These are phyloP conservation scores for Stenodera caucasica DNA, from an alignment of 2,888 invertebrate species.

Conservation along the genomic window DNA sequence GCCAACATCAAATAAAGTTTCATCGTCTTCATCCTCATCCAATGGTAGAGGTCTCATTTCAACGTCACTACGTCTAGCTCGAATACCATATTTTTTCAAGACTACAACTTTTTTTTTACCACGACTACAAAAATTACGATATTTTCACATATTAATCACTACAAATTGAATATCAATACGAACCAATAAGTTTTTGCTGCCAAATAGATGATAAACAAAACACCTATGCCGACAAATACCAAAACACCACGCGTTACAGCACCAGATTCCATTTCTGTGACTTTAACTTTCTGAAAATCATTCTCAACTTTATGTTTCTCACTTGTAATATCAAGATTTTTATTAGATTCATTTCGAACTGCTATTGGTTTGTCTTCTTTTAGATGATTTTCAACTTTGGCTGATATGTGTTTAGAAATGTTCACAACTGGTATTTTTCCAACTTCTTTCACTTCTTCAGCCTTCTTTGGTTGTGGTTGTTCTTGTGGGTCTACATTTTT, in stretches of 20 bases:
- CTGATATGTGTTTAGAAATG: not conserved
- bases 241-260: slow-evolving; percentile 39
- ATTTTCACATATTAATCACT: slow-evolving; percentile 3
- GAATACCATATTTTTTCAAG: slow-evolving; percentile 52
- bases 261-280: slow-evolving; percentile 35
- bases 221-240: slow-evolving; percentile 38
- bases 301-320: not conserved
- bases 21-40: slow-evolving; percentile 54
- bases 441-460: not conserved
- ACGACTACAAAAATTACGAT: slow-evolving; percentile 28
- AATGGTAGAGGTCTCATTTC: slow-evolving; percentile 55
- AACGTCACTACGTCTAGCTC: slow-evolving; percentile 50
- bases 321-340: not conserved
- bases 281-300: not conserved
- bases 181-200: slow-evolving; percentile 43
- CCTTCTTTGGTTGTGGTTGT: not conserved
- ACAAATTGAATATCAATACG: slow-evolving; percentile 30
- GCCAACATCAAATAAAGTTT: slow-evolving; percentile 52
- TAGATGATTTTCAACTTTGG: not conserved
- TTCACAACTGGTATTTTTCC: not conserved
- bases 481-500: not conserved
- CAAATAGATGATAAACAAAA: slow-evolving; percentile 42
- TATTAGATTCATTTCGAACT: not conserved
- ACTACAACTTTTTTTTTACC: slow-evolving; percentile 34
- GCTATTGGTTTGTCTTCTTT: not conserved